Percentiles rank a stretch among this genome's conserved stretches.
phyloP scores from a whole-genome alignment of 2,113 vertebrate genomes.

The Indicator maculatus region DNA sequence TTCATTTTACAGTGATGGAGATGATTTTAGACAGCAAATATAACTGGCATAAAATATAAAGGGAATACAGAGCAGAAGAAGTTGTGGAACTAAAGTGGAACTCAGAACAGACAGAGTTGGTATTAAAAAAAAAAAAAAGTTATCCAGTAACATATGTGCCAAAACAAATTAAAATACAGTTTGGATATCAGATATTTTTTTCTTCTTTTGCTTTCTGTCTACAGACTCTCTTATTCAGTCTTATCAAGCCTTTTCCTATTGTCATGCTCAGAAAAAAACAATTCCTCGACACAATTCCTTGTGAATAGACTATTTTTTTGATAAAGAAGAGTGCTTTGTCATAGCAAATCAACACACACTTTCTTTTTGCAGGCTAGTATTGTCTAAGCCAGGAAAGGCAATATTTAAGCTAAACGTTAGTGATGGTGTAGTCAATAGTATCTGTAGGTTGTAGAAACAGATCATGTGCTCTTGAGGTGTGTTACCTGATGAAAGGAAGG shows the following conservation, averaged over 20 bases:
- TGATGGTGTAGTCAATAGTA: not conserved
- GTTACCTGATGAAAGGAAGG: not conserved
- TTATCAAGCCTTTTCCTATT: not conserved
- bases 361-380: rapidly evolving
- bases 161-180: not conserved
- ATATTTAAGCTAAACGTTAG: not conserved
- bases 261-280: not conserved
- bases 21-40: not conserved
- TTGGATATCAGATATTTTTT: not conserved
- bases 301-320: not conserved
- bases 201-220: not conserved
- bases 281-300: not conserved
- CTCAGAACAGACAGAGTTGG: not conserved
- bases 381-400: not conserved
- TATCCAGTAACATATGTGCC: too few species aligned
- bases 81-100: not conserved
- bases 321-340: not conserved
- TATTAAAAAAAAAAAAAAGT: too few species aligned
- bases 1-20: not conserved
- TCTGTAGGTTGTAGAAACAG: not conserved
- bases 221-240: not conserved
- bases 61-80: not conserved
- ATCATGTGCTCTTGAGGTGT: not conserved
- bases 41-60: not conserved
- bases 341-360: not conserved